Evolutionary conservation across 2,888 invertebrate species (phyloP).

Genomic region (Ennomos fuscantarius): DNA sequence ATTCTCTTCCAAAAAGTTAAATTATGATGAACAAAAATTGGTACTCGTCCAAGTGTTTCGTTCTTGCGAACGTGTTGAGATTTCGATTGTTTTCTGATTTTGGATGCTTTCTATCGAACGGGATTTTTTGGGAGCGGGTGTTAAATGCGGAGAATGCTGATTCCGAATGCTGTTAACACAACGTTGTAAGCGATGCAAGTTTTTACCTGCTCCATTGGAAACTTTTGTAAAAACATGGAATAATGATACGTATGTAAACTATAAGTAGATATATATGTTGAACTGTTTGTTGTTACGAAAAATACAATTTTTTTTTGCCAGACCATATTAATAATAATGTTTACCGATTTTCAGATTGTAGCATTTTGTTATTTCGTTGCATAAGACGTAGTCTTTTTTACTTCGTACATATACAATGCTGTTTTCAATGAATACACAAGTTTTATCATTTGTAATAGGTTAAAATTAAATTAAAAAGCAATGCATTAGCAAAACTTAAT

Average conservation of each 20-base stretch:
- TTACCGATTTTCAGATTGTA: no score
- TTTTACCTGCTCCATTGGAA: slow-evolving; percentile 36
- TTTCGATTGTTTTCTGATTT: slow-evolving; percentile 76
- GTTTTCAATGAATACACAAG: no score
- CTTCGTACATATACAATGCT: no score
- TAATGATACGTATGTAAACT: no score
- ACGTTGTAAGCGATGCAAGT: slow-evolving; percentile 37
- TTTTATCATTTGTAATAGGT: no score
- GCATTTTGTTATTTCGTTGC: no score
- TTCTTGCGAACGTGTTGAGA: slow-evolving; percentile 57
- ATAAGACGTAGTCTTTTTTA: no score
- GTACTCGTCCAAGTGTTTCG: slow-evolving; percentile 31
- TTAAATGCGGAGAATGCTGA: slow-evolving; percentile 68
- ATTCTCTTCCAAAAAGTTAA: slow-evolving; percentile 25
- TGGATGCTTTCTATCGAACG: slow-evolving; percentile 54
- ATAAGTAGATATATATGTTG: background rate
- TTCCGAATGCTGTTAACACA: slow-evolving; percentile 49
- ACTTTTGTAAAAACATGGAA: slow-evolving; percentile 6
- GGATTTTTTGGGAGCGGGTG: slow-evolving; percentile 61
- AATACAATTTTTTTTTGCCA: no score
- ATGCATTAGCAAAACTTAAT: no score
- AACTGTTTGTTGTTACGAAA: background rate
- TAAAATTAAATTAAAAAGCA: no score
- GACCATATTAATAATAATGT: no score
- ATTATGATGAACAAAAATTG: slow-evolving; percentile 37